Evolutionary conservation across 2,113 vertebrate genomes (phyloP), one percentile per base, ranked within the genome.

Genomic region (Myotis lucifugus): DNA sequence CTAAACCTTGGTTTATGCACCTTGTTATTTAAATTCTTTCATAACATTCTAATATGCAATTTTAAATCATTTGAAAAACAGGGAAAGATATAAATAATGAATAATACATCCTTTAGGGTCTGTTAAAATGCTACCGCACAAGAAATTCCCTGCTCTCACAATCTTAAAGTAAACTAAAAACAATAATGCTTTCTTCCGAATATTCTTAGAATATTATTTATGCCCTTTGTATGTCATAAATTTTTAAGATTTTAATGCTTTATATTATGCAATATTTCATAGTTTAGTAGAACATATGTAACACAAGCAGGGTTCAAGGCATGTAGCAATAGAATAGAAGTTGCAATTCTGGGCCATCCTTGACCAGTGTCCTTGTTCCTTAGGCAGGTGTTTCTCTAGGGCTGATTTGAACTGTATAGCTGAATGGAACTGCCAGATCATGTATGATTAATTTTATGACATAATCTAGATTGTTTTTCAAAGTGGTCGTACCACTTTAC

Each of bases 81-180:
- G 42, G 56, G 8, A 14, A 50, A 79, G n/a, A 6, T 81, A 90
- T 92, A 94, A 96, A 88, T 88, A 94, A 95, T 85, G 77, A 84
- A 79, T 92, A 85, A 84, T 54, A 66, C 2, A 72, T 70, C 56
- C 59, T 91, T 88, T 48, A 88, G 85, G 13, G 7, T 32, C 40
- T 87, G n/a, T 69, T 64, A 91, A 96, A 93, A 88, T 81, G 29
- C 83, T 88, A 18, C 5, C 25, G 61, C 61, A 42, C 48, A 59
- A 54, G 23, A 93, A 93, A 82, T 81, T 85, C 61, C 54, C 50
- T 89, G 50, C 23, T 82, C 29, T 82, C 12, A 67, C 8, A 46
- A 37, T 46, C 83, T 85, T 73, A 94, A 92, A 92, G 67, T 92
- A 69, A n/a, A 81, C 69, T 29, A 73, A 18, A 66, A 46, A 66